Conservation (phyloP, 2,888 invertebrate species). For the Caenorhabditis angaria region DNA sequence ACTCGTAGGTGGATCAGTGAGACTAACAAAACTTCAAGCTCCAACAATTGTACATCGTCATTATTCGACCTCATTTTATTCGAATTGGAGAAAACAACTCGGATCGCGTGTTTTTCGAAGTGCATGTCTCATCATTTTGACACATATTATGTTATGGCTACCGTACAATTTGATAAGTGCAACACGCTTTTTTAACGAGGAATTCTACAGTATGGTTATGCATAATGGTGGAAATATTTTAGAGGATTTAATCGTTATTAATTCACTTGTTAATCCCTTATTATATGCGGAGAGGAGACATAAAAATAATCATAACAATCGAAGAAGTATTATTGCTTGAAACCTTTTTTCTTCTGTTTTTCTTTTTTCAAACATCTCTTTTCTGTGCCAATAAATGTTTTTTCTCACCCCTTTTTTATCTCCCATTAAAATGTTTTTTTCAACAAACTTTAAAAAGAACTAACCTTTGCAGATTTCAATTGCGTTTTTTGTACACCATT, state of each 20-base stretch:
- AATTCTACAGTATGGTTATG: constrained; percentile 43
- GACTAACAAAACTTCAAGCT: not conserved
- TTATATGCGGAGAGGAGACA: constrained; percentile 41
- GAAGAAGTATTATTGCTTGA: constrained; percentile 7
- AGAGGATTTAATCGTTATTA: constrained; percentile 66
- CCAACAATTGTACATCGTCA: no score
- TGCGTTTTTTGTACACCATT: constrained; percentile 29
- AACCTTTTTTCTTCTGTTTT: not conserved
- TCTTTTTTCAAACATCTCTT: no score
- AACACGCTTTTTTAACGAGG: constrained; percentile 43
- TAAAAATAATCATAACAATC: not conserved
- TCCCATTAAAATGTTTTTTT: not conserved
- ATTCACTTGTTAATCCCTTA: constrained; percentile 66
- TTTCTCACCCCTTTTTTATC: constrained; percentile 25
- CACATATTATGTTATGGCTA: constrained; percentile 64
- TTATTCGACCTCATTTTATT: constrained; percentile 3
- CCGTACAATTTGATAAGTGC: constrained; percentile 64
- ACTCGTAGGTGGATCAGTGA: not conserved
- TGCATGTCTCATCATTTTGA: constrained; percentile 59
- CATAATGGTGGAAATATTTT: constrained; percentile 54
- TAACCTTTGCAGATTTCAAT: constrained; percentile 33
- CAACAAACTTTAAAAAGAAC: constrained; percentile 13
- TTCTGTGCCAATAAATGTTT: constrained; percentile 10
- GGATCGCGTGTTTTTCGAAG: constrained; percentile 63
- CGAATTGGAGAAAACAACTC: constrained; percentile 36